Evolutionary conservation across 2,888 invertebrate species (phyloP), one percentile per base, ranked within the genome.

Genomic region (Parascotia fuliginaria): DNA sequence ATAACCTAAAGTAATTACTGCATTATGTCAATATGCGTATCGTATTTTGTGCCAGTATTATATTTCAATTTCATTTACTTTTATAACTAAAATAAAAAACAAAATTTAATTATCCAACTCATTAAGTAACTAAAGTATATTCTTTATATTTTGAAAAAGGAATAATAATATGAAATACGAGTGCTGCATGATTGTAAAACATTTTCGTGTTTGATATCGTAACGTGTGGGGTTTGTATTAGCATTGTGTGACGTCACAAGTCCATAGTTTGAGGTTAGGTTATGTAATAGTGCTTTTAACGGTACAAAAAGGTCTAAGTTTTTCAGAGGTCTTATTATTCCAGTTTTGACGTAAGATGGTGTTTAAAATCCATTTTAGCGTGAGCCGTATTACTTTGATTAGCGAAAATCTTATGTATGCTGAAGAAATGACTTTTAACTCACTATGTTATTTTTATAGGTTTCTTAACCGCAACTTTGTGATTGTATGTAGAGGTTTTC

Each of bases 241-340:
- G 53, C 56, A 59, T 46, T 41, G 40, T 48, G 58, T 81, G 83
- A 80, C 81, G 80, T 80, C 80, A 81, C 51, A 72, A 50, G 45
- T 51, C 62, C 70, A 48, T 77, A 77, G 64, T 65, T 77, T 77
- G 79, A 83, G 83, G 83, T 87, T 84, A 84, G 77, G 84, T 90
- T 89, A 89, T 89, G 88, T 89, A 90, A 89, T 78, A 79, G 65
- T 75, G 70, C 61, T 79, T 72, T 73, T 60, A 61, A 54, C 51
- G 34, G 43, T 56, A 56, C 48, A 62, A 65, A 70, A 53, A 43
- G 45, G 55, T 55, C 50, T 70, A 65, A 64, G 60, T 60, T 60
- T 57, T 48, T 42, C 41, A 55, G 42, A 27, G 59, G 41, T 56
- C 65, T 55, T 37, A 58, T 52, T 53, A 59, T 41, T 46, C 24